Conservation (phyloP, 2,113 vertebrate species). For the Misgurnus anguillicaudatus region DNA sequence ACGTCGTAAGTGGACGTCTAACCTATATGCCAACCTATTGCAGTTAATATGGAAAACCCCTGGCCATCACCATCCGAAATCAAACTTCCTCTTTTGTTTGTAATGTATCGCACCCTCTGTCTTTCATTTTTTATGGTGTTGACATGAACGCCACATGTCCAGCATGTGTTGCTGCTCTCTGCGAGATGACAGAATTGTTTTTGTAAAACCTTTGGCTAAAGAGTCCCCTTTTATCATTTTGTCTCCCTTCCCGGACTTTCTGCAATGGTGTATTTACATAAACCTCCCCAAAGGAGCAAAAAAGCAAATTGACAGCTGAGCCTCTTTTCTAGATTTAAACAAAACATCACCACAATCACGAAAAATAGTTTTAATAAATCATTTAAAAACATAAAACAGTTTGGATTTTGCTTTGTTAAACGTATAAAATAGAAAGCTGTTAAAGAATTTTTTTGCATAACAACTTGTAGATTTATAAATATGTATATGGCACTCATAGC, state of each 20-base stretch:
- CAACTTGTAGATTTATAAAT: too few relatives aligned
- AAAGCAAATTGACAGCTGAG: not conserved
- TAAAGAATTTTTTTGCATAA: too few relatives aligned
- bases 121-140: constrained; percentile 60
- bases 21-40: not conserved
- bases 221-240: constrained; percentile 39
- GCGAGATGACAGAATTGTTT: constrained; percentile 58
- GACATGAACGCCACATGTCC: constrained; percentile 70
- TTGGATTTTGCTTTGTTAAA: too few relatives aligned
- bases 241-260: constrained; percentile 42
- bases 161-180: constrained; percentile 70
- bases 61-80: constrained; percentile 15
- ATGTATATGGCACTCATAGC: too few relatives aligned
- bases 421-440: too few relatives aligned
- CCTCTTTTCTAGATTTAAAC: constrained; percentile 13
- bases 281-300: constrained; percentile 1
- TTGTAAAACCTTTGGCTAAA: constrained; percentile 52
- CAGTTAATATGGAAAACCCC: constrained; percentile 11
- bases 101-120: not conserved
- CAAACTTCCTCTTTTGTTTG: constrained; percentile 24
- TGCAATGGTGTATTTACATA: constrained; percentile 28
- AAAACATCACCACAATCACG: not conserved
- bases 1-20: not conserved
- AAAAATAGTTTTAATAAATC: too few relatives aligned
- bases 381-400: too few relatives aligned